Evolutionary conservation across 2,888 invertebrate species (phyloP).

Genomic region (Dicycla oo): DNA sequence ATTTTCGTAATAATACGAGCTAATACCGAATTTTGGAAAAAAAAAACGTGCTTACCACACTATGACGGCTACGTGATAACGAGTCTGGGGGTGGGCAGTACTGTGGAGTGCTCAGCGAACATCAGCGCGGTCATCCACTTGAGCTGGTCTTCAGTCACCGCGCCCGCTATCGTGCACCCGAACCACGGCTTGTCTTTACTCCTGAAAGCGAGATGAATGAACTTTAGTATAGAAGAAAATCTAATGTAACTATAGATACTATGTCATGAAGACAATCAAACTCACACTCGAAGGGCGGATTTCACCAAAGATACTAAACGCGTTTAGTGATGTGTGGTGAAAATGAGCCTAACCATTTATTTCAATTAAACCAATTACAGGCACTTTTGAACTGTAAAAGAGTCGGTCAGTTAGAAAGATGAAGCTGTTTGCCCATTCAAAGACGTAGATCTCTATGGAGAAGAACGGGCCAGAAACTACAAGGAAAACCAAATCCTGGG

Average conservation of each 20-base stretch:
- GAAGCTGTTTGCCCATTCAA: too few species aligned
- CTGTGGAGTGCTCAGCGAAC: conserved; percentile 92
- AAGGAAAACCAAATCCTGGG: too few species aligned
- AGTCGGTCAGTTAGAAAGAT: too few species aligned
- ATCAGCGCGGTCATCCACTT: conserved; percentile 95
- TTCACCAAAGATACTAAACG: too few species aligned
- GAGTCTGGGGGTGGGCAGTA: conserved; percentile 89
- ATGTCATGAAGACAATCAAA: background rate
- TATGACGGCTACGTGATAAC: conserved; percentile 78
- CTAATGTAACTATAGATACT: background rate
- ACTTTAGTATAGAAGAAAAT: background rate
- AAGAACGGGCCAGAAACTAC: too few species aligned
- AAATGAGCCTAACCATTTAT: too few species aligned
- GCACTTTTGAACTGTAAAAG: too few species aligned
- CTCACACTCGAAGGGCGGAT: too few species aligned
- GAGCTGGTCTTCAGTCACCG: conserved; percentile 93
- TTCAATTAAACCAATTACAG: too few species aligned
- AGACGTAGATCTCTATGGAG: too few species aligned
- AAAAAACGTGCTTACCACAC: conserved; percentile 1
- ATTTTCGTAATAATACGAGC: background rate
- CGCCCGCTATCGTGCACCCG: conserved; percentile 95
- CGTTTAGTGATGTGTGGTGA: too few species aligned
- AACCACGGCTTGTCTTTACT: conserved; percentile 95
- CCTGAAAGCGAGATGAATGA: conserved; percentile 78
- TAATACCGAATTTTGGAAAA: background rate